Percentiles rank a stretch among this genome's conserved stretches.
These are phyloP conservation scores for Willowsia nigromaculata DNA, from an alignment of 2,888 invertebrate species.

Conservation along the genomic window DNA sequence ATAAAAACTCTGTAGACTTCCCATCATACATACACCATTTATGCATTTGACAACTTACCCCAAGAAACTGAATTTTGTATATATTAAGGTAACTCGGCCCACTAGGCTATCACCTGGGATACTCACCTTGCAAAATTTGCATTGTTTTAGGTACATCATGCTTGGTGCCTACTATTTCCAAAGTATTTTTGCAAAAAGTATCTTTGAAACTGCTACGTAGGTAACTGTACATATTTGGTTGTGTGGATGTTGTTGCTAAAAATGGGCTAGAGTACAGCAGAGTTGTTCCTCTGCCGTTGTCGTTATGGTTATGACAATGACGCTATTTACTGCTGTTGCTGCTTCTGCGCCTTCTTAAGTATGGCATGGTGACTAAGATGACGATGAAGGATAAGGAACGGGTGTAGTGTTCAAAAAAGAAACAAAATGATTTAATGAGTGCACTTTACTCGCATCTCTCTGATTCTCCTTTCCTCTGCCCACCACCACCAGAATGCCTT, in stretches of 20 bases:
- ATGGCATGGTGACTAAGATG: conserved; percentile 3
- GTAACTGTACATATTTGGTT: conserved; percentile 31
- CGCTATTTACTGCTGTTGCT: not conserved
- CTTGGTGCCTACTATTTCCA: not conserved
- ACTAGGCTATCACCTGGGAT: not conserved
- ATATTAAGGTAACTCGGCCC: too few relatives aligned
- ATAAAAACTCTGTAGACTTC: too few relatives aligned
- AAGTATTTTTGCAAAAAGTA: not conserved
- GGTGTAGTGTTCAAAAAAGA: conserved; percentile 36
- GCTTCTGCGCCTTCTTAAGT: not conserved
- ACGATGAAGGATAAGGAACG: conserved; percentile 32
- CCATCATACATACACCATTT: too few relatives aligned
- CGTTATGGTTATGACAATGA: conserved; percentile 2
- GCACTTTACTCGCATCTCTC: conserved; percentile 37
- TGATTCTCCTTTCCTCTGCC: not conserved
- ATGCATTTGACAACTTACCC: too few relatives aligned
- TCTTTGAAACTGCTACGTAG: too few relatives aligned
- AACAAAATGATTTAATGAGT: conserved; percentile 46
- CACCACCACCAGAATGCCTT: conserved; percentile 19
- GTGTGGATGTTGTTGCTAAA: conserved; percentile 22
- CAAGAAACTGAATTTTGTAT: too few relatives aligned
- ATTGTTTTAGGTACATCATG: not conserved
- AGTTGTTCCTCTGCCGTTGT: not conserved
- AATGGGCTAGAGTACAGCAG: not conserved
- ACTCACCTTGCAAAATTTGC: not conserved